Percentiles rank a stretch among this genome's conserved stretches.
These are phyloP conservation scores for Condylura cristata DNA, from an alignment of 2,113 vertebrate species.

Conservation along the genomic window DNA sequence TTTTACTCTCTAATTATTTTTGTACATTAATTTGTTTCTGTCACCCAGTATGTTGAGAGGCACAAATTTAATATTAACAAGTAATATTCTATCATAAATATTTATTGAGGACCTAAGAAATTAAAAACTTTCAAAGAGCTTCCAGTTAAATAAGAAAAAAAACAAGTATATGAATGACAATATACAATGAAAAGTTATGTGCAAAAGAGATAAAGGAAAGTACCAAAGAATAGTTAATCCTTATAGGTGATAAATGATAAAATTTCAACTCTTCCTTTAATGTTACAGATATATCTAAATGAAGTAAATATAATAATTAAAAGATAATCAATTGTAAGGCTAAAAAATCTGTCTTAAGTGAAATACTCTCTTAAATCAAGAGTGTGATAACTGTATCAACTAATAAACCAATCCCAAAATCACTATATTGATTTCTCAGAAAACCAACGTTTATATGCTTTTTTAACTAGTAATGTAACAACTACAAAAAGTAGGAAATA, in stretches of 20 bases:
- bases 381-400: background rate
- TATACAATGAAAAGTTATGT: background rate
- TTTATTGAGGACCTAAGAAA: background rate
- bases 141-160: background rate
- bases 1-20: conserved; percentile 3
- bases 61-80: background rate
- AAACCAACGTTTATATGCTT: conserved; percentile 6
- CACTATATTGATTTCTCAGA: background rate
- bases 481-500: conserved; percentile 19
- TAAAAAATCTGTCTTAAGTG: conserved; percentile 33
- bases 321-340: background rate
- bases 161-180: background rate
- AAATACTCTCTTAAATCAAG: background rate
- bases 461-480: conserved; percentile 2
- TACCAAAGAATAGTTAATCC: background rate
- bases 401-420: background rate
- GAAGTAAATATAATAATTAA: background rate
- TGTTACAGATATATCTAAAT: conserved; percentile 20
- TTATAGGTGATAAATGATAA: background rate
- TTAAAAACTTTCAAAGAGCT: background rate
- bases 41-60: background rate
- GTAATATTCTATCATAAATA: conserved; percentile 30
- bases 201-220: background rate
- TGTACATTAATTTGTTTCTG: conserved; percentile 28
- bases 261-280: background rate